Conservation (phyloP, 2,113 vertebrate genomes). For the Rhineura floridana region DNA sequence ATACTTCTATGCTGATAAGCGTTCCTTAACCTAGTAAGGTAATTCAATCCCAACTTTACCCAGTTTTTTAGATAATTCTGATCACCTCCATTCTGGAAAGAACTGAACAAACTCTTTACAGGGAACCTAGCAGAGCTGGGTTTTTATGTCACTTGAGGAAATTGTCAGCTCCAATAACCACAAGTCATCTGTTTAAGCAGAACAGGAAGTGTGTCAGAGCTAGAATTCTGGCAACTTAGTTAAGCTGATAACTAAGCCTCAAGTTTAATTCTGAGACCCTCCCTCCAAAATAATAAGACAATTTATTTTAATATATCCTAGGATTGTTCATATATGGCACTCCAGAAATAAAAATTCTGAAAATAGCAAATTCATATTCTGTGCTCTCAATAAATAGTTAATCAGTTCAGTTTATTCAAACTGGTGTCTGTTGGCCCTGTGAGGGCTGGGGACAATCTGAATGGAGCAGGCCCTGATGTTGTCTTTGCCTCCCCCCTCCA, state of each 20-base stretch:
- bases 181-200: constrained; percentile 34
- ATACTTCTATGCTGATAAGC: background rate
- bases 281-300: background rate
- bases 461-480: no score
- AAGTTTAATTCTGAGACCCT: background rate
- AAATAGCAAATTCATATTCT: background rate
- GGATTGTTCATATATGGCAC: background rate
- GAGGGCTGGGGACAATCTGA: no score
- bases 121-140: constrained; percentile 8
- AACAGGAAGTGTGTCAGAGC: constrained; percentile 42
- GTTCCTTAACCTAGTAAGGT: background rate
- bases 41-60: background rate
- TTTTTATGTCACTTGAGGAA: constrained; percentile 17
- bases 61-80: constrained; percentile 16
- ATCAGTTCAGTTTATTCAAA: background rate
- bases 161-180: constrained; percentile 41
- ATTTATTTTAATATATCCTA: background rate
- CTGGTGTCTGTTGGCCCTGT: no score
- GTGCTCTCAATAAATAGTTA: background rate
- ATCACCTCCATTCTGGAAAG: constrained; percentile 35
- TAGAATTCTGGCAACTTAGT: constrained; percentile 28
- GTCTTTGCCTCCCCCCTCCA: no score
- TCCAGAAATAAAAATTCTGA: no score
- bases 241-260: constrained; percentile 51
- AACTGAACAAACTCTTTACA: constrained; percentile 21